Base-by-base conservation (phyloP, 2,888 invertebrate species). In the Pycnomerus fuliginosus region DNA sequence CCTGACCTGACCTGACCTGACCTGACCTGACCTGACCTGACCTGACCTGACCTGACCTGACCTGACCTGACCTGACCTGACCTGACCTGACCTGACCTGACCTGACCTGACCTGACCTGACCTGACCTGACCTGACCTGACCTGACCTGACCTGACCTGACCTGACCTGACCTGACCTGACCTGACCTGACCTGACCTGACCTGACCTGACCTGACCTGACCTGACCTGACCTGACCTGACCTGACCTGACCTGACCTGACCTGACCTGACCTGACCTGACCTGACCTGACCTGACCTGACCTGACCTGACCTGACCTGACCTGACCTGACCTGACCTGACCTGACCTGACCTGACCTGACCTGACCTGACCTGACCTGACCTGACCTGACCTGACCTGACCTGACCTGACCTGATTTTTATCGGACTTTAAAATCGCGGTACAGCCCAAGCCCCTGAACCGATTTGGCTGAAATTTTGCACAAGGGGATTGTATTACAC, bases 1-100 rank as follows among this genome's bases (percentile, higher is more conserved):
- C 35, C 35, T 35, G 35, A 35, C 35, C 35, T 35, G 35, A 35
- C 35, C 35, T 35, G 35, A 35, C 35, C 35, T 35, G 35, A 35
- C 35, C 35, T 35, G 35, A 35, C 35, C 35, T 35, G 35, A 35
- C 35, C 35, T 35, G 35, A 35, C 35, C 35, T 35, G 35, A 35
- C 35, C 35, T 35, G 35, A 35, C 35, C 35, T 35, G 35, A 35
- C 35, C 35, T 35, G 35, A 35, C 35, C 35, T 35, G 35, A 35
- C 35, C 35, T 35, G 35, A 35, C 35, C 35, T 35, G 35, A 35
- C 35, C 35, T 35, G 35, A 35, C 35, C 35, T 35, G 35, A 35
- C 35, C 35, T 35, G 35, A 35, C 35, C 35, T 35, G 35, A 35
- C 35, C 35, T 35, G 35, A 35, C 35, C 35, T 35, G 35, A 35